Percentiles rank a stretch among this genome's conserved stretches.
Evolutionary conservation across 1,140 invertebrate genomes (phyloP).

Genomic region (Eueides isabella): DNA sequence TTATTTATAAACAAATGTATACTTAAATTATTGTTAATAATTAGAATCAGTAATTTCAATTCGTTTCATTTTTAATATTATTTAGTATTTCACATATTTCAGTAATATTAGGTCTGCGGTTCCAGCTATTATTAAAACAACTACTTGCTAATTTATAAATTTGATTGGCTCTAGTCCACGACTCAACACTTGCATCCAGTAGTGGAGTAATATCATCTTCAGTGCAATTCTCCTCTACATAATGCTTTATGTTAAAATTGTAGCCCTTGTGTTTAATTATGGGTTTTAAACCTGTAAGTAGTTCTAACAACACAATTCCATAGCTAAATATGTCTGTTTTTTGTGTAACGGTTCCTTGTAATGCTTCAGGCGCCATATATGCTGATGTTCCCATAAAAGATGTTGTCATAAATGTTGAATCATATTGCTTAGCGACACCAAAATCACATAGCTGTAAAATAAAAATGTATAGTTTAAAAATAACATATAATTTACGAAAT

Average conservation of each 20-base stretch:
- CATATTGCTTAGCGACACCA: slow-evolving; percentile 85
- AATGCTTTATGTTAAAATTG: slow-evolving; percentile 64
- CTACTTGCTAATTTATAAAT: slow-evolving; percentile 58
- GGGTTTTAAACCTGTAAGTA: slow-evolving; percentile 86
- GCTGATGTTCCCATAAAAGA: slow-evolving; percentile 86
- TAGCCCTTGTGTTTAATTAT: slow-evolving; percentile 74
- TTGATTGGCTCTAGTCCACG: slow-evolving; percentile 60
- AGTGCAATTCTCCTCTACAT: slow-evolving; percentile 57
- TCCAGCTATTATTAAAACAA: slow-evolving; percentile 57
- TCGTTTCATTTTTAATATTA: slow-evolving; percentile 41
- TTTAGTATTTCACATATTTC: slow-evolving; percentile 56
- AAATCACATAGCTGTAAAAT: slow-evolving; percentile 87
- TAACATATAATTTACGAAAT: neutral
- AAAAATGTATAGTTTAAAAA: slow-evolving; percentile 22
- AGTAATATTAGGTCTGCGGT: slow-evolving; percentile 59
- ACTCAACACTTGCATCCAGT: slow-evolving; percentile 51
- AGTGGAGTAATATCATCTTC: slow-evolving; percentile 54
- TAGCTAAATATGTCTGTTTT: slow-evolving; percentile 91
- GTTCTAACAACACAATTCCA: slow-evolving; percentile 89
- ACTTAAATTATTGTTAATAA: neutral
- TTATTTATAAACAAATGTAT: slow-evolving; percentile 19
- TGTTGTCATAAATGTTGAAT: slow-evolving; percentile 79
- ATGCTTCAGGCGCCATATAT: slow-evolving; percentile 90
- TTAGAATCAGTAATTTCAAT: slow-evolving; percentile 9
- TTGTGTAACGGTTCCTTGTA: slow-evolving; percentile 86